phyloP scores from a whole-genome alignment of 2,797 vertebrate genomes.

The Falco berigora region DNA sequence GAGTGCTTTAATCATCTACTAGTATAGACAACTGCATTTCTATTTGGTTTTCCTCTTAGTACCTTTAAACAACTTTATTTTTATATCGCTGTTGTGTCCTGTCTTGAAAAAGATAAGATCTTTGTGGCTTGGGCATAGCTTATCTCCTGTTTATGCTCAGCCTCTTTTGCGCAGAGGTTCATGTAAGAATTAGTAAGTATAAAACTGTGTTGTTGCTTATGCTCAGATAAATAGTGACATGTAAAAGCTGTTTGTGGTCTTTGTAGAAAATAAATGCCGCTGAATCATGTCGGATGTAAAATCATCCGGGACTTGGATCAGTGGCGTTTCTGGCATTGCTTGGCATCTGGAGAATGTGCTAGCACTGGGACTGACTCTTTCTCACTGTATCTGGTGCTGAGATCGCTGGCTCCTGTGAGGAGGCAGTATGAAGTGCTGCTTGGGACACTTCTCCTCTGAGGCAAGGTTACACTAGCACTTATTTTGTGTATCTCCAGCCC shows the following conservation, averaged over 20 bases:
- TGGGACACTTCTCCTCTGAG: background rate
- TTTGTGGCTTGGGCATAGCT: background rate
- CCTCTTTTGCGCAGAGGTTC: rapidly evolving
- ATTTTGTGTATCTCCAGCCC: rapidly evolving
- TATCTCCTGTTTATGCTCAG: background rate
- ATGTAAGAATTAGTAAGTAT: background rate
- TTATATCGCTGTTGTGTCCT: background rate
- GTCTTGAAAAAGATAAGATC: background rate
- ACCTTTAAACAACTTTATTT: background rate
- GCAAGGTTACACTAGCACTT: background rate
- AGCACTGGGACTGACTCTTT: background rate
- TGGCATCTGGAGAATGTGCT: background rate
- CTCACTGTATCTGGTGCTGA: rapidly evolving
- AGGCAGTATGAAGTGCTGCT: background rate
- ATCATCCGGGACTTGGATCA: background rate
- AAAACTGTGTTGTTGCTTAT: background rate
- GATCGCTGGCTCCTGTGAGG: background rate
- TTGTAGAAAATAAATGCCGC: background rate
- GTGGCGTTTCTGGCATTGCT: background rate
- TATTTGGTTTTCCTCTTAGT: no score
- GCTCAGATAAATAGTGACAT: background rate
- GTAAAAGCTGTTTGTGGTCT: background rate
- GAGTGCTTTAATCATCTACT: no score
- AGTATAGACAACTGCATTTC: no score
- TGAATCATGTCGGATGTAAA: background rate